Conservation (phyloP, 2,113 vertebrate genomes). For the Corydoras maculifer region DNA sequence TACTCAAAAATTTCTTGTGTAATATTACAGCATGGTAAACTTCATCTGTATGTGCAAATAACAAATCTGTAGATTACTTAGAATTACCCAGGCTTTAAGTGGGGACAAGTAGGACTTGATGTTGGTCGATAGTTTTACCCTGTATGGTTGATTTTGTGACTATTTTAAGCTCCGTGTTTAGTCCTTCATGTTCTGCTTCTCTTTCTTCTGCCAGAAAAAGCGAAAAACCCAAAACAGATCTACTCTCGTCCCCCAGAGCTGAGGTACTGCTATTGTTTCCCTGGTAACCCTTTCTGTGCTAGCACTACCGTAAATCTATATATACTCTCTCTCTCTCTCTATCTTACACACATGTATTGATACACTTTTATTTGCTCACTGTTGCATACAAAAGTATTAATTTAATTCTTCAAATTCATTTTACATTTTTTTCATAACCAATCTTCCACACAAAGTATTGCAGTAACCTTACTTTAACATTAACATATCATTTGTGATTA, state of each 20-base stretch:
- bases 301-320: conserved; percentile 35
- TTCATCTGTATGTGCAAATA: no score
- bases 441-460: no score
- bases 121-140: background rate
- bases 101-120: no score
- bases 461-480: no score
- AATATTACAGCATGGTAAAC: no score
- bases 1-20: no score
- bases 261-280: conserved; percentile 59
- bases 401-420: no score
- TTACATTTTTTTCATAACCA: no score
- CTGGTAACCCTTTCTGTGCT: conserved; percentile 46
- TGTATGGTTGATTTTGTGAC: background rate
- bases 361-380: conserved; percentile 4
- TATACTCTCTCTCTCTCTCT: conserved; percentile 13
- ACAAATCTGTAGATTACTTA: no score
- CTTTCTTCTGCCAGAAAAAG: conserved; percentile 56
- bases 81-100: no score
- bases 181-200: conserved; percentile 20
- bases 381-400: conserved; percentile 12
- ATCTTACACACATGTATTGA: conserved; percentile 19
- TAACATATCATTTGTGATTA: conserved; percentile 12
- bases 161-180: conserved; percentile 2
- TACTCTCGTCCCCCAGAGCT: conserved; percentile 68
- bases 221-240: conserved; percentile 61